Evolutionary conservation across 2,797 vertebrate species (phyloP).

Genomic region (Rhincodon typus): DNA sequence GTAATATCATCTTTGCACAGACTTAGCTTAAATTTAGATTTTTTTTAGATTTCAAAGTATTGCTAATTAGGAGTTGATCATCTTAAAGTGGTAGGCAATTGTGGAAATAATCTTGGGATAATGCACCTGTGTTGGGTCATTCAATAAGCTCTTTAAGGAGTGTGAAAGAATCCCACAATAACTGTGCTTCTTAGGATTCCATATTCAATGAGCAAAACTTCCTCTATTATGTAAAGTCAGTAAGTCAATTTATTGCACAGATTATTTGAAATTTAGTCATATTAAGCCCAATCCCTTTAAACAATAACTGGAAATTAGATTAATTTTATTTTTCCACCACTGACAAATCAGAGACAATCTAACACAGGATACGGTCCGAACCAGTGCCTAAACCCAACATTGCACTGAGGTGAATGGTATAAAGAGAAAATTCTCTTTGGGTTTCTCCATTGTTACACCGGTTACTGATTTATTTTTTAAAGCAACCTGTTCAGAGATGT

Average conservation of each 20-base stretch:
- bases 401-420: neutral
- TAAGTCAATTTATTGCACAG: neutral
- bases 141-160: neutral
- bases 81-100: neutral
- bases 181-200: neutral
- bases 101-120: neutral
- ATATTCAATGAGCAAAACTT: neutral
- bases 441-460: neutral
- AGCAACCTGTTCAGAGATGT: too few relatives aligned
- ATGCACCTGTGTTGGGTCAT: neutral
- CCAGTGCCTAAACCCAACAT: neutral
- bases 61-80: neutral
- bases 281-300: neutral
- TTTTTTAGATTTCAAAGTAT: neutral
- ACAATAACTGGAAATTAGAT: neutral
- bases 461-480: neutral
- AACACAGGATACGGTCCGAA: neutral
- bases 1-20: neutral
- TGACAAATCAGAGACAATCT: neutral
- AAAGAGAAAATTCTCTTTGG: neutral
- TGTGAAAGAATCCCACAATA: neutral
- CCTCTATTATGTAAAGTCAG: neutral
- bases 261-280: neutral
- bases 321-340: neutral
- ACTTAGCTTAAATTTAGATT: neutral